These are phyloP conservation scores for Florisuga fusca DNA, from an alignment of 2,797 vertebrate genomes.

Conservation along the genomic window DNA sequence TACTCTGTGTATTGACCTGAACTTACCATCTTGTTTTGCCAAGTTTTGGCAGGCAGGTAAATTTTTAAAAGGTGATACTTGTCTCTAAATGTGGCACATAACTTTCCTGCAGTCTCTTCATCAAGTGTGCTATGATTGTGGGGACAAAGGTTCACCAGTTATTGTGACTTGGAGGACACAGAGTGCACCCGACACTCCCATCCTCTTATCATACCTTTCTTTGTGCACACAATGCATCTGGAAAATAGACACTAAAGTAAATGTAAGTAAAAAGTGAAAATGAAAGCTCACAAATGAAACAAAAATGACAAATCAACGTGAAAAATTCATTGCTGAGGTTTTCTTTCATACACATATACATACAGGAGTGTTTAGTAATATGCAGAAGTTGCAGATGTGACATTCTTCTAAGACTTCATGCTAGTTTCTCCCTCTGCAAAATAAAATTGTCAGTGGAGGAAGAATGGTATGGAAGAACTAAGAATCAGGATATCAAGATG, in stretches of 20 bases:
- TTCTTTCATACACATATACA: not conserved
- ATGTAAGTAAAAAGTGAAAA: not conserved
- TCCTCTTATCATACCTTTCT: not conserved
- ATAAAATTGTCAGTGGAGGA: not conserved
- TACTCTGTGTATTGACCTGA: not conserved
- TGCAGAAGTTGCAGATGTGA: not conserved
- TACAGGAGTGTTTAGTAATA: not conserved
- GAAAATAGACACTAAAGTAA: not conserved
- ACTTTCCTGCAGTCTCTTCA: not conserved
- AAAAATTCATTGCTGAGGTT: not conserved
- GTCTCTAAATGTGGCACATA: not conserved
- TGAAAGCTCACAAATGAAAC: not conserved
- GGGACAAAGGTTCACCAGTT: not conserved
- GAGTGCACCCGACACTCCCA: not conserved
- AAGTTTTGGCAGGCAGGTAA: not conserved
- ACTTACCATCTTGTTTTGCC: not conserved
- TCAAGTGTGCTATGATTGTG: not conserved
- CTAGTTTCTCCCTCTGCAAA: not conserved
- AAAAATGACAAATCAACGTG: not conserved
- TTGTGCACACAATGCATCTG: not conserved
- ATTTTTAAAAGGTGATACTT: constrained; percentile 19
- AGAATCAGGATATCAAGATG: not conserved
- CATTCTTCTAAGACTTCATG: not conserved
- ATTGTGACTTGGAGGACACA: not conserved
- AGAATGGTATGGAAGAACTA: not conserved